A percentile compares a stretch with the other conserved stretches of the same genome.
Conservation (phyloP, 2,797 vertebrate species). For the Sebastes trivittatus region DNA sequence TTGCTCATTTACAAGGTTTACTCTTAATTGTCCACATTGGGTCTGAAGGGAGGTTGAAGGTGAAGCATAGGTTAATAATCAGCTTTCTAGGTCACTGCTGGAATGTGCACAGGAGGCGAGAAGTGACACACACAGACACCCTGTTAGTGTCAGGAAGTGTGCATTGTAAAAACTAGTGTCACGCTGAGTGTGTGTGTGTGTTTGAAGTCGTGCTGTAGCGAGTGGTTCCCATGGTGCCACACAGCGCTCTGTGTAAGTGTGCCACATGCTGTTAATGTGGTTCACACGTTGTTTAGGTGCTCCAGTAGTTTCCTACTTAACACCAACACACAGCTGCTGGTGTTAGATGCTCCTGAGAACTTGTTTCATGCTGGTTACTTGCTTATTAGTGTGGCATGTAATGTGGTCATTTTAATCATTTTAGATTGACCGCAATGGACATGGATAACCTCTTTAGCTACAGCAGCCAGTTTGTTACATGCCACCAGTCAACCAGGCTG, state of each 20-base stretch:
- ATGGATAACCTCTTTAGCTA: not conserved
- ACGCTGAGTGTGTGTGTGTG: conserved; percentile 50
- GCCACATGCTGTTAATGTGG: conserved; percentile 61
- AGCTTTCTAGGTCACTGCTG: conserved; percentile 71
- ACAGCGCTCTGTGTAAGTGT: conserved; percentile 47
- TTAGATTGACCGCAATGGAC: not conserved
- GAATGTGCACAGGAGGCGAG: conserved; percentile 78
- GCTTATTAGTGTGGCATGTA: conserved; percentile 11
- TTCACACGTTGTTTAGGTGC: conserved; percentile 66
- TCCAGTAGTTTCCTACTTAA: conserved; percentile 48
- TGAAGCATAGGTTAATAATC: conserved; percentile 63
- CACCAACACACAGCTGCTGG: conserved; percentile 43
- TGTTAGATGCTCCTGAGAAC: conserved; percentile 8
- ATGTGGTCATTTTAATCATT: not conserved
- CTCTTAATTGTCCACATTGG: not conserved
- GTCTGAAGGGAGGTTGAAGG: conserved; percentile 19
- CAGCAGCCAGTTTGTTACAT: not conserved
- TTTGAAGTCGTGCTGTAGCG: conserved; percentile 66
- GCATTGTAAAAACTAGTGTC: conserved; percentile 72
- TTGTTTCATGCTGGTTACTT: not conserved
- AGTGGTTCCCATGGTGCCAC: conserved; percentile 61
- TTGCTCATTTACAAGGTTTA: not conserved
- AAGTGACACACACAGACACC: conserved; percentile 68
- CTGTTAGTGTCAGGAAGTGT: conserved; percentile 79
- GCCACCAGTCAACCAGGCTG: not conserved